A percentile compares a stretch with the other conserved stretches of the same genome.
phyloP scores from a whole-genome alignment of 2,797 vertebrate genomes.

The Premnoplex brunnescens region DNA sequence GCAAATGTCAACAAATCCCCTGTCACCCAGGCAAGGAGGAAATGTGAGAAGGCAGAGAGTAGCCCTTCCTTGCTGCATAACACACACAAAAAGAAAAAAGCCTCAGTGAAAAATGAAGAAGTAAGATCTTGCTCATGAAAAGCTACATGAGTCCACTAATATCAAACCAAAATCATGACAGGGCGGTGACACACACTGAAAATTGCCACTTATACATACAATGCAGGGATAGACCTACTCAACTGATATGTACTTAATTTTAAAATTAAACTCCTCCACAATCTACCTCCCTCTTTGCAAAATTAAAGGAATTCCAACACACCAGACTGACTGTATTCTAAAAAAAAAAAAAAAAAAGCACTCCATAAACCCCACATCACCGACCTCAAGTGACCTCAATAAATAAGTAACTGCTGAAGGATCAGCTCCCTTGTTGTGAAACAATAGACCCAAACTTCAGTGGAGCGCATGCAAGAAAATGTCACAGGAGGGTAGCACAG shows the following conservation, averaged over 20 bases:
- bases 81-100: background rate
- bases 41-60: slow-evolving; percentile 62
- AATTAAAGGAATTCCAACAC: slow-evolving; percentile 50
- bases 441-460: slow-evolving; percentile 69
- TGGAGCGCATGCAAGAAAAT: slow-evolving; percentile 61
- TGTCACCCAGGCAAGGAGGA: slow-evolving; percentile 60
- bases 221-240: background rate
- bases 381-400: slow-evolving; percentile 67
- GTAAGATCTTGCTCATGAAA: background rate
- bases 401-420: slow-evolving; percentile 73
- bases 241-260: background rate
- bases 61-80: slow-evolving; percentile 38
- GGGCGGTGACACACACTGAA: background rate
- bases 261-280: background rate
- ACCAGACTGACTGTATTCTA: slow-evolving; percentile 16
- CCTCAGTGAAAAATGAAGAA: slow-evolving; percentile 9
- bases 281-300: background rate
- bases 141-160: background rate
- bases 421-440: slow-evolving; percentile 69
- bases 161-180: slow-evolving; percentile 8
- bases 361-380: slow-evolving; percentile 24
- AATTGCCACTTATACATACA: background rate
- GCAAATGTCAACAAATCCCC: slow-evolving; percentile 79
- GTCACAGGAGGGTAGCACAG: slow-evolving; percentile 57
- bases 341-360: background rate